A percentile compares a stretch with the other conserved stretches of the same genome.
Conservation (phyloP, 1,140 invertebrate species). For the Zaprionus nigranus region DNA sequence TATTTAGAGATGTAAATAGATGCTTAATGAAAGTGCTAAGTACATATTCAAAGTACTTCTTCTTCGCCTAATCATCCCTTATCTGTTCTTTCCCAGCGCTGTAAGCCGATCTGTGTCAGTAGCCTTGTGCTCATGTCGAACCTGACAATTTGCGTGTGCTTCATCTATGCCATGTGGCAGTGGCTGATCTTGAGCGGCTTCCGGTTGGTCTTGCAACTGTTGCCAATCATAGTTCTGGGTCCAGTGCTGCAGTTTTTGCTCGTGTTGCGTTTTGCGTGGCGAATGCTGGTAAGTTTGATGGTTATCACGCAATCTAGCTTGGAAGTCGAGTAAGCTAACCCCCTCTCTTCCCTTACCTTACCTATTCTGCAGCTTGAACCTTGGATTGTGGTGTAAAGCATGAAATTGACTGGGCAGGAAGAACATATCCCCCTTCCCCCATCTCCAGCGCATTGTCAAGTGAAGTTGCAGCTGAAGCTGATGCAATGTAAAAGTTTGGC, state of each 20-base stretch:
- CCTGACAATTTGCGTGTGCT: constrained; percentile 53
- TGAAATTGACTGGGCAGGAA: constrained; percentile 43
- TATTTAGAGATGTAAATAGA: no score
- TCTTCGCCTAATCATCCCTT: background rate
- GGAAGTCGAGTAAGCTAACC: constrained; percentile 20
- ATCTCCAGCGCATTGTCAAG: background rate
- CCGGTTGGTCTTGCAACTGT: constrained; percentile 28
- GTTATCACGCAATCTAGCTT: background rate
- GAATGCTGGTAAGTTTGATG: constrained; percentile 53
- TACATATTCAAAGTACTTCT: no score
- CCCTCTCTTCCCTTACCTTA: background rate
- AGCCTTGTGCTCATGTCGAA: constrained; percentile 54
- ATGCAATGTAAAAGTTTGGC: constrained; percentile 42
- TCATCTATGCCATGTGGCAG: constrained; percentile 48
- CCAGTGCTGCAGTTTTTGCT: constrained; percentile 52
- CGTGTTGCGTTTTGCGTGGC: constrained; percentile 36
- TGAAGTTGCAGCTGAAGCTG: background rate
- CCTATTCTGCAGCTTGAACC: constrained; percentile 23
- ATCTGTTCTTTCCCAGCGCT: constrained; percentile 36
- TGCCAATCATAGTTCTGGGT: constrained; percentile 47
- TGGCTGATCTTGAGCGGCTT: constrained; percentile 28
- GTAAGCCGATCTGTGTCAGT: constrained; percentile 55
- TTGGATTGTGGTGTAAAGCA: constrained; percentile 54
- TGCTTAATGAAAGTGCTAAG: no score
- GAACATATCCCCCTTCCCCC: background rate